Conservation (phyloP, 1,140 invertebrate genomes). For the Reticulitermes speratus region DNA sequence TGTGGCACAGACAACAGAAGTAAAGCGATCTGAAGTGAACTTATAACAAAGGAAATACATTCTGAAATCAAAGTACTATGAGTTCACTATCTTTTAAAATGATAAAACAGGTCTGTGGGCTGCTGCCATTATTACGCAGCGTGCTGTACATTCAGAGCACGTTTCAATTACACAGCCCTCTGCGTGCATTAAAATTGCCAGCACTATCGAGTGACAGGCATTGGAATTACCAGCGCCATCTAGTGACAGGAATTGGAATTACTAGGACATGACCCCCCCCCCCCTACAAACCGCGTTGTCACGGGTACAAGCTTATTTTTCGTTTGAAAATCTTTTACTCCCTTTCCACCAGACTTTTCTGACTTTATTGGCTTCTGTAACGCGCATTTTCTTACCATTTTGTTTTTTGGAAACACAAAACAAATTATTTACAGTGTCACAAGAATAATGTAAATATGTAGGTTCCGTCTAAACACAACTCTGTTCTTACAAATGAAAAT, state of each 20-base stretch:
- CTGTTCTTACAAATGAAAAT: too few species aligned
- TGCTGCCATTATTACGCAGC: too few species aligned
- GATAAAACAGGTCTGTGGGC: too few species aligned
- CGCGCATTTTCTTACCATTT: neutral
- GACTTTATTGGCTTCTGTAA: neutral
- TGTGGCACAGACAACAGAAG: too few species aligned
- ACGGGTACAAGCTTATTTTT: neutral
- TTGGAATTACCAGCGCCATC: neutral
- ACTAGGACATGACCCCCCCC: neutral
- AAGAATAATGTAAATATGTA: too few species aligned
- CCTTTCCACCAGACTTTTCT: neutral
- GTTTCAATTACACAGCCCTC: neutral
- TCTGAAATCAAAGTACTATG: too few species aligned
- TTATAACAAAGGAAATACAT: too few species aligned
- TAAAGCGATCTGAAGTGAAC: too few species aligned
- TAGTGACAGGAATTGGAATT: too few species aligned
- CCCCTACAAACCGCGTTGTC: neutral
- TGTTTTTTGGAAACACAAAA: neutral
- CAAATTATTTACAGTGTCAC: neutral
- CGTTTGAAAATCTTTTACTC: neutral
- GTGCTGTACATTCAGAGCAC: neutral
- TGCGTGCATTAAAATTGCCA: neutral
- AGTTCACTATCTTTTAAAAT: too few species aligned
- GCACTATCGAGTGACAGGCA: neutral
- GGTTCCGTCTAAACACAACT: too few species aligned